A percentile compares a stretch with the other conserved stretches of the same genome.
Conservation (phyloP, 2,888 invertebrate species). For the Silvanus unidentatus region DNA sequence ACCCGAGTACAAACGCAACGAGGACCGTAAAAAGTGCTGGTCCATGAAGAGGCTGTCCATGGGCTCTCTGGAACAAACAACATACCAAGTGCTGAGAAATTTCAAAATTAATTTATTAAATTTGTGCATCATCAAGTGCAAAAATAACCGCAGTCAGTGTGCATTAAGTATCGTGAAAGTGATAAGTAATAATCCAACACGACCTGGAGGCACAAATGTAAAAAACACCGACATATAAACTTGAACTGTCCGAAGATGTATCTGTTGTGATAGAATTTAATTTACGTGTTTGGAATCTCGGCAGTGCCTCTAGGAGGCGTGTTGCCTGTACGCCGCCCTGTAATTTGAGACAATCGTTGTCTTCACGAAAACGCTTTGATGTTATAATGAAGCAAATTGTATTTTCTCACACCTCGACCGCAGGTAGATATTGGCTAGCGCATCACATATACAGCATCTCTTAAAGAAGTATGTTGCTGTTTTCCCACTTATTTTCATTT, state of each 20-base stretch:
- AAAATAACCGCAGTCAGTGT: no score
- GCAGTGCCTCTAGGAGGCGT: constrained; percentile 34
- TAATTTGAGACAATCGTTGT: constrained; percentile 48
- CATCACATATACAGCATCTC: no score
- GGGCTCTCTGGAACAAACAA: constrained; percentile 53
- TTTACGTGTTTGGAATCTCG: constrained; percentile 44
- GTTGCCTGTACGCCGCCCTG: constrained; percentile 43
- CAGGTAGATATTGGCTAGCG: constrained; percentile 37
- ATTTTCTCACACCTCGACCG: constrained; percentile 49
- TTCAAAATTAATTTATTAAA: background rate
- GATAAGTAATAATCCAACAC: constrained; percentile 38
- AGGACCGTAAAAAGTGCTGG: constrained; percentile 63
- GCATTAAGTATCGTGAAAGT: constrained; percentile 33
- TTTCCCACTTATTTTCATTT: constrained; percentile 46
- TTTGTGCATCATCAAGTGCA: no score
- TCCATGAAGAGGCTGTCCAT: constrained; percentile 77
- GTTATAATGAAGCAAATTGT: constrained; percentile 47
- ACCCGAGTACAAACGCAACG: constrained; percentile 54
- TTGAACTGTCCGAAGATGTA: constrained; percentile 4
- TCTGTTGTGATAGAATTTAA: constrained; percentile 43
- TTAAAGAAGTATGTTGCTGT: constrained; percentile 27
- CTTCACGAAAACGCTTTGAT: constrained; percentile 48
- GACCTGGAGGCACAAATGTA: constrained; percentile 19
- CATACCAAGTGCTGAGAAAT: background rate
- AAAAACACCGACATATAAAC: constrained; percentile 2